These are phyloP conservation scores for Aurelia sp. DNA, from an alignment of 30 jellyfish, hydroid and myxozoan genomes.

Conservation along the genomic window DNA sequence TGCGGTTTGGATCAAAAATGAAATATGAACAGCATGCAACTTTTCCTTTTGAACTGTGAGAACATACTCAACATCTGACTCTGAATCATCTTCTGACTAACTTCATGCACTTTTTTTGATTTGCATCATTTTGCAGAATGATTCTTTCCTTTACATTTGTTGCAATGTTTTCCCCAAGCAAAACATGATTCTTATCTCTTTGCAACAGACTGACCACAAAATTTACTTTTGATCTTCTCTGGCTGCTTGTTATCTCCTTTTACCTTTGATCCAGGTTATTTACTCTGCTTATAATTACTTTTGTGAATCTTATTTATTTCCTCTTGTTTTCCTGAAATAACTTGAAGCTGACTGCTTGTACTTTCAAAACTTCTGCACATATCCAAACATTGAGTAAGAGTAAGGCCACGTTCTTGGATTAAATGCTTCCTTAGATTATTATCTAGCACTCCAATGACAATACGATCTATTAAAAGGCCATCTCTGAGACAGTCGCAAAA, in stretches of 20 bases:
- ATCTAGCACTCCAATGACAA: too few relatives aligned
- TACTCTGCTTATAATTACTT: constrained; percentile 25
- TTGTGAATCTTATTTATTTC: constrained; percentile 24
- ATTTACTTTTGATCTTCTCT: constrained; percentile 7
- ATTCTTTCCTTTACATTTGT: constrained; percentile 26
- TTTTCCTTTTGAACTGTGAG: neutral
- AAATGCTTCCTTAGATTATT: too few relatives aligned
- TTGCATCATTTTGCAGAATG: constrained; percentile 35
- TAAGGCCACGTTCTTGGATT: too few relatives aligned
- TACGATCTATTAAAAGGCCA: too few relatives aligned
- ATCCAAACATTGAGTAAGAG: too few relatives aligned
- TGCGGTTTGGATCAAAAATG: neutral
- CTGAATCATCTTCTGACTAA: constrained; percentile 28
- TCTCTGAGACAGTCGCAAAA: too few relatives aligned
- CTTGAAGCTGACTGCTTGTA: too few relatives aligned
- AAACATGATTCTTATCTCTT: constrained; percentile 6
- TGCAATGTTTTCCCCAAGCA: constrained; percentile 37
- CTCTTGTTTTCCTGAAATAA: constrained; percentile 11
- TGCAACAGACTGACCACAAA: constrained; percentile 17
- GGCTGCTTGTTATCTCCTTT: constrained; percentile 20
- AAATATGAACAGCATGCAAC: neutral
- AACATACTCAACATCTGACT: constrained; percentile 1
- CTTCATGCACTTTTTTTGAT: constrained; percentile 32
- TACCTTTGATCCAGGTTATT: constrained; percentile 17
- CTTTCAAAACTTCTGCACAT: too few relatives aligned